Evolutionary conservation across 2,888 invertebrate genomes (phyloP).

Genomic region (Liposcelis brunnea): DNA sequence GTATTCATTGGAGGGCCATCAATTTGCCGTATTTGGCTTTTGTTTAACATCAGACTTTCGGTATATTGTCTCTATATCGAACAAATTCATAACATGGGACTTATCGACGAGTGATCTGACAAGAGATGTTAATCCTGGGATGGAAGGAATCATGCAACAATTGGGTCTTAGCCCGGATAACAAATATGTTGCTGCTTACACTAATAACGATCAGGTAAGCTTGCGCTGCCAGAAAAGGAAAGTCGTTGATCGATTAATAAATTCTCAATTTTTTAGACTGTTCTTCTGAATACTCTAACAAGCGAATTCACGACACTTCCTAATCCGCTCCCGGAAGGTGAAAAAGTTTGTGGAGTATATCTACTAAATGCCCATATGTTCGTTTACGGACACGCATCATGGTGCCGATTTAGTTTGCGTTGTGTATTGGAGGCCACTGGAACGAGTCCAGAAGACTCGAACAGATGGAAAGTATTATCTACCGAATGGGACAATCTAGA

Average conservation of each 20-base stretch:
- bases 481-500: conserved; percentile 54
- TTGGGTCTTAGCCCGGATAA: conserved; percentile 86
- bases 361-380: conserved; percentile 53
- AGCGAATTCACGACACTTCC: conserved; percentile 80
- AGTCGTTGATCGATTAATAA: not conserved
- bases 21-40: conserved; percentile 91
- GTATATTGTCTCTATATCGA: conserved; percentile 91
- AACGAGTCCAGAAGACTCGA: conserved; percentile 34
- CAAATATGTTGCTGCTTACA: conserved; percentile 87
- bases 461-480: conserved; percentile 52
- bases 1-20: conserved; percentile 95
- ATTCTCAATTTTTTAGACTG: conserved; percentile 38
- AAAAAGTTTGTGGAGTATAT: conserved; percentile 43
- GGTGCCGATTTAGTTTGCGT: conserved; percentile 62
- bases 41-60: conserved; percentile 76
- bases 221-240: not conserved
- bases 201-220: conserved; percentile 76
- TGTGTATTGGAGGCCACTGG: conserved; percentile 43
- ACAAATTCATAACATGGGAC: conserved; percentile 94
- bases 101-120: conserved; percentile 88
- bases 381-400: conserved; percentile 56
- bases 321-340: conserved; percentile 58
- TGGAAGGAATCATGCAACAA: conserved; percentile 93
- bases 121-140: conserved; percentile 77
- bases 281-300: conserved; percentile 80